Conservation (phyloP, 2,113 vertebrate genomes). For the Cheirogaleus medius region DNA sequence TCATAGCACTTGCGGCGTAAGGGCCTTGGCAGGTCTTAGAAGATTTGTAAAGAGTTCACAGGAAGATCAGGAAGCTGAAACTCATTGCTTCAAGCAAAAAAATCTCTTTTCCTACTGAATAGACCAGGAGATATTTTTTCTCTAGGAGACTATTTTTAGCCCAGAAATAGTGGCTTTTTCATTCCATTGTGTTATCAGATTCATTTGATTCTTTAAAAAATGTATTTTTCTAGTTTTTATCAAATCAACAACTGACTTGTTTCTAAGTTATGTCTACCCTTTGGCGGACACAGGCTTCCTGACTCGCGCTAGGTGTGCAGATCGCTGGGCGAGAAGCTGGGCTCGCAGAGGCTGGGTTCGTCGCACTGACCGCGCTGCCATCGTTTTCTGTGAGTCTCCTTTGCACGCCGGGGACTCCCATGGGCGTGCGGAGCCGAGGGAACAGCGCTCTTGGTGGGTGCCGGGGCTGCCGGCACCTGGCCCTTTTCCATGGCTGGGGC, state of each 20-base stretch:
- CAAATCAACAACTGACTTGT: neutral
- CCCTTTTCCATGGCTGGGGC: neutral
- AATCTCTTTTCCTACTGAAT: neutral
- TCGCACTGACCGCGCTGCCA: rapidly evolving
- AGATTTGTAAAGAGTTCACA: slow-evolving; percentile 9
- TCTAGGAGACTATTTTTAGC: neutral
- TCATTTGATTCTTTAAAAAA: neutral
- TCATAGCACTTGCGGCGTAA: neutral
- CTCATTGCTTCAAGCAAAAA: neutral
- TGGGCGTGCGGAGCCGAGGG: neutral
- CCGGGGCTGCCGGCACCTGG: too few relatives aligned
- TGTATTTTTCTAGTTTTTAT: rapidly evolving
- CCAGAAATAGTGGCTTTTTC: neutral
- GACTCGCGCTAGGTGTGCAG: neutral
- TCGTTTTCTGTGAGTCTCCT: neutral
- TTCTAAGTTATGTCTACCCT: too few relatives aligned
- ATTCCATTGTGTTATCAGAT: neutral
- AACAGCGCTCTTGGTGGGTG: neutral
- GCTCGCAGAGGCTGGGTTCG: rapidly evolving
- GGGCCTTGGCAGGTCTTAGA: slow-evolving; percentile 39
- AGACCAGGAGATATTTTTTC: neutral
- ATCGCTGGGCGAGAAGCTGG: neutral
- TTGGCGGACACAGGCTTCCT: neutral
- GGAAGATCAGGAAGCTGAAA: neutral
- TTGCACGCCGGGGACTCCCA: rapidly evolving